These are phyloP conservation scores for Melinaea marsaeus DNA, from an alignment of 2,888 invertebrate genomes.

Conservation along the genomic window DNA sequence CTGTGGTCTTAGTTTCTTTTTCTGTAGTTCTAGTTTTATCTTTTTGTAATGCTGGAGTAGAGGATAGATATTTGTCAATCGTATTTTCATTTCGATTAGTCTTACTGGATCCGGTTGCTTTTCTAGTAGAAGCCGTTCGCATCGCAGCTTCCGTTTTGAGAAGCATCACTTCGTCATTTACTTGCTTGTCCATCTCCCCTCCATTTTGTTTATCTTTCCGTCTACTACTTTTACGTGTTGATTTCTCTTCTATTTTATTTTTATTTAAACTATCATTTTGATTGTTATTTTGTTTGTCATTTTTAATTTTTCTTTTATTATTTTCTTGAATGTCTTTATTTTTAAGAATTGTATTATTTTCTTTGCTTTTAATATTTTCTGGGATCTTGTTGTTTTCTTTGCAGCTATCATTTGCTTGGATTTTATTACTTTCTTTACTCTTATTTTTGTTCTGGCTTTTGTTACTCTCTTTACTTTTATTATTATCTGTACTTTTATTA, in stretches of 20 bases:
- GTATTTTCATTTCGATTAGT: background rate
- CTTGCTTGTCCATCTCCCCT: background rate
- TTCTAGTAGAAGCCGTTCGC: no score
- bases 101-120: background rate
- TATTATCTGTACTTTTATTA: conserved; percentile 14
- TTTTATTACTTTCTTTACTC: conserved; percentile 16
- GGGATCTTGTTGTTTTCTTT: conserved; percentile 11
- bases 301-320: conserved; percentile 9
- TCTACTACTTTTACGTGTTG: background rate
- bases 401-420: conserved; percentile 8
- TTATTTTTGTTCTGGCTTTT: conserved; percentile 6
- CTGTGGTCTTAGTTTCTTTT: background rate
- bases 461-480: conserved; percentile 9
- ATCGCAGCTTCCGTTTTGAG: background rate
- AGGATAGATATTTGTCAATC: background rate
- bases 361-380: conserved; percentile 8
- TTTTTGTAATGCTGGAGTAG: background rate
- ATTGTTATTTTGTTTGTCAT: background rate
- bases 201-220: background rate
- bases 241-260: conserved; percentile 9
- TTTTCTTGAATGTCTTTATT: conserved; percentile 11
- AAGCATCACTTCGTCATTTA: background rate
- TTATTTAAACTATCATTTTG: conserved; percentile 16
- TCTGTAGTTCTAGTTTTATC: conserved; percentile 7
- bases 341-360: conserved; percentile 10